Base-by-base conservation (phyloP, 2,113 vertebrate species). In the Ginglymostoma cirratum region DNA sequence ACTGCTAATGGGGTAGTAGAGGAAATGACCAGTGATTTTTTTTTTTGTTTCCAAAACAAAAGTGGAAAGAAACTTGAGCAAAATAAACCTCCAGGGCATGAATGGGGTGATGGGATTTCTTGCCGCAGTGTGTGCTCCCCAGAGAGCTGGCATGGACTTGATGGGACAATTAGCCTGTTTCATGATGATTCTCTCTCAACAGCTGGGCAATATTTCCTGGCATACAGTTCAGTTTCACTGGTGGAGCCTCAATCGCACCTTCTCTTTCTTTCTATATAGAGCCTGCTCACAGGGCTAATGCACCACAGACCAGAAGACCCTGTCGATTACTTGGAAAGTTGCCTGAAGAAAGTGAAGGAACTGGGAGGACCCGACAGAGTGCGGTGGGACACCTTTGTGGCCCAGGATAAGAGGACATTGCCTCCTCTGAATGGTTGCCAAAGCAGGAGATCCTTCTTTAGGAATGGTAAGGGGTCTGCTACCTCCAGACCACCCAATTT, bases 371-470 rank as follows among this genome's bases (percentile, higher is more conserved):
- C 98, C 48, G 99, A 99, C 83, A 99, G 98, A 96, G 99, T 99
- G 96, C 98, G 99, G 95, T 99, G 99, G 99, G 99, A 99, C 96
- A 99, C 99, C 23, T 99, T 99, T 95, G 98, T 99, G 96, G 98
- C 98, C 95, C 99, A 98, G 96, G 99, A 99, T 97, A 99, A 99
- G 98, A 99, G 99, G 97, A 98, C 98, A 0, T 97, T 99, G 21
- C 99, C 99, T 19, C 99, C 99, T 0, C 98, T 99, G 96, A 99
- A 99, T 3, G 99, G 99, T 76, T 98, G 99, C 89, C 99, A 99
- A 69, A 98, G 98, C 34, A 98, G 99, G 85, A 98, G 99, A 96
- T 98, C 99, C 55, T 98, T 99, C 97, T 98, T 99, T 97, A 98
- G 99, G 97, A 99, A 99, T 95, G 99, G 99, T 99, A 98, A 98